These are phyloP conservation scores for Epiblema foenella DNA, from an alignment of 2,888 invertebrate genomes.

Conservation along the genomic window DNA sequence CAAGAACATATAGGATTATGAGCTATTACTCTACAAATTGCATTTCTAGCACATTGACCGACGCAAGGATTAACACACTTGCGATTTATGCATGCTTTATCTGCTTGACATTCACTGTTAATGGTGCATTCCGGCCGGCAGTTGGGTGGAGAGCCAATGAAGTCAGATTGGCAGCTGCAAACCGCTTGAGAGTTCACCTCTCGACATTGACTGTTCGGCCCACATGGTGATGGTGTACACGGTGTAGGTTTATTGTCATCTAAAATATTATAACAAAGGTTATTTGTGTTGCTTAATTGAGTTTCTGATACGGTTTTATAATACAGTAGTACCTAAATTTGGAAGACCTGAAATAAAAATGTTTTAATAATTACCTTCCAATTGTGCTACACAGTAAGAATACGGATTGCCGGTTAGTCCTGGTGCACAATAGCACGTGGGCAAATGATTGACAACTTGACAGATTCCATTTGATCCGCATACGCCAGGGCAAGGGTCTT, in stretches of 20 bases:
- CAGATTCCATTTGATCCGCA: constrained; percentile 91
- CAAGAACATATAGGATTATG: constrained; percentile 94
- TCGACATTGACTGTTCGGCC: constrained; percentile 90
- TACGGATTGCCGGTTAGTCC: constrained; percentile 90
- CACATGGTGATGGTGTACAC: constrained; percentile 91
- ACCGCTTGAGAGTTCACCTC: constrained; percentile 88
- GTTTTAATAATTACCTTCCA: constrained; percentile 64
- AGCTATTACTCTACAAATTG: constrained; percentile 91
- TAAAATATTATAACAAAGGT: constrained; percentile 55
- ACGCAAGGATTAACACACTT: constrained; percentile 92
- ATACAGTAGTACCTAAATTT: neutral
- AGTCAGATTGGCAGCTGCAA: constrained; percentile 89
- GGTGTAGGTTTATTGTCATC: constrained; percentile 78
- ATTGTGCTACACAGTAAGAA: constrained; percentile 82
- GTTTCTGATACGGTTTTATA: neutral
- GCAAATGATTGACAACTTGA: constrained; percentile 90
- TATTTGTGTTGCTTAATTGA: neutral
- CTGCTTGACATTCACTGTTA: constrained; percentile 90
- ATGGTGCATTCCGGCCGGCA: constrained; percentile 93
- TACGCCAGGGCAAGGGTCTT: constrained; percentile 91
- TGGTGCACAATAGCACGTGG: constrained; percentile 88
- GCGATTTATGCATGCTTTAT: constrained; percentile 90
- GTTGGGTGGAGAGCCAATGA: constrained; percentile 90
- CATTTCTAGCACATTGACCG: constrained; percentile 91
- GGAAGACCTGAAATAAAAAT: neutral